phyloP scores from a whole-genome alignment of 2,113 vertebrate species.

The Brienomyrus brachyistius region DNA sequence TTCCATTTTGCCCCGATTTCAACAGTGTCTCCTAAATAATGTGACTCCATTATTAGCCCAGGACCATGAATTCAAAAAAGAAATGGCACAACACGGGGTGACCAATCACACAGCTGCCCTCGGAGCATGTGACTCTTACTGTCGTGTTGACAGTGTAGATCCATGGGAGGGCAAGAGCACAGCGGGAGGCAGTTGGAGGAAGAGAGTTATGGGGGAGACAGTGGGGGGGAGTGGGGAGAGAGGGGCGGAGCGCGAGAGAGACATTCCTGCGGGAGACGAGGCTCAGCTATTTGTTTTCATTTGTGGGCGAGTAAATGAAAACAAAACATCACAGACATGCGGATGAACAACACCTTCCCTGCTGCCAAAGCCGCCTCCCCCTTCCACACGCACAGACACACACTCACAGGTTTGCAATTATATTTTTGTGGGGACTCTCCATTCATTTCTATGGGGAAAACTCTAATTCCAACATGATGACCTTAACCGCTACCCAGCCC shows the following conservation, averaged over 20 bases:
- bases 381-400: neutral
- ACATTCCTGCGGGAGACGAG: neutral
- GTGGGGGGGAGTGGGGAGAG: neutral
- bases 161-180: neutral
- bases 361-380: neutral
- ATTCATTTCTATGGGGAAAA: too few species aligned
- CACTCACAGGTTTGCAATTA: too few species aligned
- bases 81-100: neutral
- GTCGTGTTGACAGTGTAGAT: neutral
- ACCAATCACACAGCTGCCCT: neutral
- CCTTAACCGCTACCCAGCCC: too few species aligned
- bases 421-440: too few species aligned
- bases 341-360: neutral
- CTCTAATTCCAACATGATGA: too few species aligned
- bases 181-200: too few species aligned
- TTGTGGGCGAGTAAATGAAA: constrained; percentile 17
- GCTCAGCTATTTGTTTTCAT: constrained; percentile 11
- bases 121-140: neutral
- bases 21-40: neutral
- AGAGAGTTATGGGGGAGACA: neutral
- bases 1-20: neutral
- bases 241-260: neutral
- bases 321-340: constrained; percentile 2
- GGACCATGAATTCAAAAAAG: neutral
- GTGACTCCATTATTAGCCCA: neutral